These are phyloP conservation scores for Poecilia latipinna DNA, from an alignment of 2,113 vertebrate genomes.

Conservation along the genomic window DNA sequence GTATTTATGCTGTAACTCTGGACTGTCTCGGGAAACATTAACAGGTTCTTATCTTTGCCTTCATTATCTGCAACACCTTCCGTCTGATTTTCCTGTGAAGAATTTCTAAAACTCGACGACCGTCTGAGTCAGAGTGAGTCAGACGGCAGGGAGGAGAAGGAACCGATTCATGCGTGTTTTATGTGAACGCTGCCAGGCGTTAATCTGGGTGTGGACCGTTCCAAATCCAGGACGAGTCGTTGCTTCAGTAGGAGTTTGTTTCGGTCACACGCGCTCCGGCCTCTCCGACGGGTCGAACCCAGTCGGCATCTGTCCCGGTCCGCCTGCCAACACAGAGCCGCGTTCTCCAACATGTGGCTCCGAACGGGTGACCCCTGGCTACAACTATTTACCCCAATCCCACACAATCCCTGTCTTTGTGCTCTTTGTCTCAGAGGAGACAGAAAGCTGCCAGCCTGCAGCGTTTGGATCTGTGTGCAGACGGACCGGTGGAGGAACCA, in stretches of 20 bases:
- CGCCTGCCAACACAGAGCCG: slow-evolving; percentile 30
- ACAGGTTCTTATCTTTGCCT: neutral
- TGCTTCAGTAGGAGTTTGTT: neutral
- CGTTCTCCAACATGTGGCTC: slow-evolving; percentile 46
- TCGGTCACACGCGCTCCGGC: neutral
- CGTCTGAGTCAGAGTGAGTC: slow-evolving; percentile 36
- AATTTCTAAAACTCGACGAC: neutral
- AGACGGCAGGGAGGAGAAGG: slow-evolving; percentile 26
- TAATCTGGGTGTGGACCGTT: neutral
- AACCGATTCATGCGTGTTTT: slow-evolving; percentile 11
- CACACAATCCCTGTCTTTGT: slow-evolving; percentile 42
- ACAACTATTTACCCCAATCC: slow-evolving; percentile 8
- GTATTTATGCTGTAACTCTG: too few relatives aligned
- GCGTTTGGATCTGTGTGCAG: neutral
- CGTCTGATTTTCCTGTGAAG: too few relatives aligned
- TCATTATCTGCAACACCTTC: too few relatives aligned
- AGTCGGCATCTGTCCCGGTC: neutral
- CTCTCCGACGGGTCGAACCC: neutral
- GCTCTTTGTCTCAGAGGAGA: slow-evolving; percentile 16
- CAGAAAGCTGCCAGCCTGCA: slow-evolving; percentile 39
- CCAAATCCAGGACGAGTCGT: neutral
- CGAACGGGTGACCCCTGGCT: slow-evolving; percentile 18
- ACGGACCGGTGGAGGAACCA: too few relatives aligned
- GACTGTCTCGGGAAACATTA: neutral
- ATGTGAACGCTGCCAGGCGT: neutral